Base-by-base conservation (phyloP, 2,888 invertebrate genomes). In the Xestia xanthographa region DNA sequence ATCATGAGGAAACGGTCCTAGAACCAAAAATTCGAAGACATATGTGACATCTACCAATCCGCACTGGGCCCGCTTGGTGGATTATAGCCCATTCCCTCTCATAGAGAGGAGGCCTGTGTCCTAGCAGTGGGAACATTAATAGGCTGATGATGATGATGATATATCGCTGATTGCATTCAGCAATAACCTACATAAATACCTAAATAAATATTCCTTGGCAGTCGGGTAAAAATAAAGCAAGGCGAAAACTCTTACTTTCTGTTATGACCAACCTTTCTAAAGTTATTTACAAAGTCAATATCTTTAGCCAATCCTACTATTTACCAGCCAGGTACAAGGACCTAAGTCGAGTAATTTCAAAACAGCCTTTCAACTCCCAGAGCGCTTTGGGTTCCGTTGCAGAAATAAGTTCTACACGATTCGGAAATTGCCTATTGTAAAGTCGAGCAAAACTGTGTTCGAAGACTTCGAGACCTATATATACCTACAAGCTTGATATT, bases 341-440 rank as follows among this genome's bases (percentile, higher is more conserved):
- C 43, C 12, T 38, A 65, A 68, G 66, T 45, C 41, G 12, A 11
- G 45, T 71, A 56, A 67, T 74, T 60, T 74, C 56, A 69, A 50
- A 38, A 72, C 72, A 60, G 66, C 56, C 45, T 78, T 84, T 75
- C 56, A 69, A 80, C 70, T 75, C 53, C 56, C 67, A 74, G 80
- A 88, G 72, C 62, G 48, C 73, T 75, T 78, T 74, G 58, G 29
- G 71, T 67, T 83, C 81, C 71, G 67, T 75, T 67, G 66, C 82
- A 82, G 78, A 78, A 88, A 86, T 82, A 67, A 88, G 80, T 82
- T 86, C 82, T 74, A 84, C 78, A 79, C 86, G 76, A 81, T 82
- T 86, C 84, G 82, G 82, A 87, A 86, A 87, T 88, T 88, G 87
- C 73, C 82, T 75, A 87, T 87, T 88, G 84, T 82, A 79, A 75